Percentiles rank a stretch among this genome's conserved stretches.
These are phyloP conservation scores for Catamblyrhynchus diadema DNA, from an alignment of 2,797 vertebrate species.

Conservation along the genomic window DNA sequence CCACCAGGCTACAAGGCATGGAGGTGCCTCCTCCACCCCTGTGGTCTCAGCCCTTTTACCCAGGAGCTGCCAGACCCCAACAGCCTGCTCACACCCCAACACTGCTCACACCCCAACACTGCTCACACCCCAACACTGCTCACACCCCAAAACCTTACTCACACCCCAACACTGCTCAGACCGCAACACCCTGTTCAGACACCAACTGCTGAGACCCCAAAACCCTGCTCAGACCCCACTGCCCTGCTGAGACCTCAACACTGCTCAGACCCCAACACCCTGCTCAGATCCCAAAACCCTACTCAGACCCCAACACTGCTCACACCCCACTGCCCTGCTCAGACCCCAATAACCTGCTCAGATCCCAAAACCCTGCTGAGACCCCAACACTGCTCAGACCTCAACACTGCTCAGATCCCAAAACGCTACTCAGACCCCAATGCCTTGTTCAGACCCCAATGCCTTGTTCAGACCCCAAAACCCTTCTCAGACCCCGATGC, in stretches of 20 bases:
- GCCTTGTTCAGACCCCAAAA: too few relatives aligned
- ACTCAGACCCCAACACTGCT: background rate
- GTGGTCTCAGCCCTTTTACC: background rate
- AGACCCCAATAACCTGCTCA: background rate
- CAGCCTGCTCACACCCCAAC: background rate
- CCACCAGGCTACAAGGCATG: fast-evolving
- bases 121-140: too few relatives aligned
- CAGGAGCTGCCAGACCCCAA: background rate
- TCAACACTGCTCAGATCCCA: fast-evolving
- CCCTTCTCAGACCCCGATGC: background rate
- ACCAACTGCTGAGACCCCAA: background rate
- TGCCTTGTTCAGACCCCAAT: background rate
- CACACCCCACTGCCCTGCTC: too few relatives aligned
- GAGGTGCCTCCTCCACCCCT: background rate
- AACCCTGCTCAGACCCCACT: fast-evolving
- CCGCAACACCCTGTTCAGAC: background rate
- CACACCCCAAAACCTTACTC: too few relatives aligned
- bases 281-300: background rate
- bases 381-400: background rate
- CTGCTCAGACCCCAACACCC: too few relatives aligned
- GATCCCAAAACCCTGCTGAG: too few relatives aligned
- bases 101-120: too few relatives aligned
- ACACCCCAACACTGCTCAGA: background rate
- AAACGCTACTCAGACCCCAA: too few relatives aligned
- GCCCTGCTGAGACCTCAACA: background rate